phyloP scores from a whole-genome alignment of 2,113 vertebrate genomes.

The Amazona vittata region DNA sequence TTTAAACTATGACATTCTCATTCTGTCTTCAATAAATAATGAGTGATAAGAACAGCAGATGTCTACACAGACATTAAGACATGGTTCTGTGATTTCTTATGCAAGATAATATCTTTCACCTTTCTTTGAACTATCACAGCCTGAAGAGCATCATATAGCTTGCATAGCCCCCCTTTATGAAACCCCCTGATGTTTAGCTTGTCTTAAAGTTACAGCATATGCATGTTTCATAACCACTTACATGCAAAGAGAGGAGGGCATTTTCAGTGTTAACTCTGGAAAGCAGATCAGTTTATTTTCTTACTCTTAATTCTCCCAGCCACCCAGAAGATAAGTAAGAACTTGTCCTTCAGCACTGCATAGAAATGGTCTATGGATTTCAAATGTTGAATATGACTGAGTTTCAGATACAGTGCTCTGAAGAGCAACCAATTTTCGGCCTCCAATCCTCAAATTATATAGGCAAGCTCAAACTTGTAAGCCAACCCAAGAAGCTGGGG shows the following conservation, averaged over 20 bases:
- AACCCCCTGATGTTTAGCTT: background rate
- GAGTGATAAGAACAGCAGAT: background rate
- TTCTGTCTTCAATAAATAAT: constrained; percentile 11
- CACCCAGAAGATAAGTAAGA: background rate
- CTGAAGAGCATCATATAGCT: accelerated
- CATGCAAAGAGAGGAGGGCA: background rate
- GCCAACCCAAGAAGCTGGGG: background rate
- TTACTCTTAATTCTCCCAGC: background rate
- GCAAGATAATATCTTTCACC: background rate
- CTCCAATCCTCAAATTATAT: background rate
- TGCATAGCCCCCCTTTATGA: background rate
- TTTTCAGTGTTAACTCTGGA: background rate
- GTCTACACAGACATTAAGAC: background rate
- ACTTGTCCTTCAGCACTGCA: background rate
- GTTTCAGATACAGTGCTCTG: background rate
- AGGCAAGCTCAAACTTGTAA: background rate
- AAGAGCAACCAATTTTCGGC: background rate
- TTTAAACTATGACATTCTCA: background rate
- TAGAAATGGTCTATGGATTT: background rate
- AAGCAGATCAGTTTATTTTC: background rate
- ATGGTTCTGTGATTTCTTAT: background rate
- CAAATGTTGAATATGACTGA: background rate
- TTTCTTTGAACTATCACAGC: background rate
- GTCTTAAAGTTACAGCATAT: background rate
- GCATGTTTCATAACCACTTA: background rate